Evolutionary conservation across 2,113 vertebrate genomes (phyloP).

Genomic region (Aythya baeri): DNA sequence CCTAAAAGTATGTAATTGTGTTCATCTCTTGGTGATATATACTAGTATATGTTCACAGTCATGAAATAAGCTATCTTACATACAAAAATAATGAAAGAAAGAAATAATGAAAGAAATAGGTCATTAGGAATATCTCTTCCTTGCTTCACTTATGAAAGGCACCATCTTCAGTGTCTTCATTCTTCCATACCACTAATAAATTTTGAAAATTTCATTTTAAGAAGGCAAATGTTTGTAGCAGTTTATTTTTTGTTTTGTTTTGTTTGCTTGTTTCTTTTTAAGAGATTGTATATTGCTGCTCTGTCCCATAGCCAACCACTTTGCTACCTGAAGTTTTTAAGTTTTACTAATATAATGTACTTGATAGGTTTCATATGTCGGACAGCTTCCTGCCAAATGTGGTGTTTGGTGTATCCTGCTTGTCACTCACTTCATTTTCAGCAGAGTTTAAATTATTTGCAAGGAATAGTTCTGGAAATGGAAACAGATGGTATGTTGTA

Average conservation of each 20-base stretch:
- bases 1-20: no score
- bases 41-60: neutral
- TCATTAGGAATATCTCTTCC: neutral
- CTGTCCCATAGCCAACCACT: neutral
- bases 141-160: neutral
- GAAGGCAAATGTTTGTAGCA: neutral
- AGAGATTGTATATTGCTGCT: neutral
- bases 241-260: neutral
- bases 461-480: conserved; percentile 26
- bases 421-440: conserved; percentile 9
- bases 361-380: conserved; percentile 19
- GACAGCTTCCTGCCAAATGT: conserved; percentile 29
- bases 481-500: conserved; percentile 33
- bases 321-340: neutral
- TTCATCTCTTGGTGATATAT: neutral
- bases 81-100: neutral
- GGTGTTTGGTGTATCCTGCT: conserved; percentile 51
- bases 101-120: neutral
- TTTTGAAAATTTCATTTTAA: neutral
- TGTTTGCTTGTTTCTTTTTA: neutral
- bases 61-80: neutral
- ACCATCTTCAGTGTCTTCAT: neutral
- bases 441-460: neutral
- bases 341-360: conserved; percentile 1
- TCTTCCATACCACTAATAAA: neutral